Base-by-base conservation (phyloP, 2,888 invertebrate species). In the Megamerina dolium region DNA sequence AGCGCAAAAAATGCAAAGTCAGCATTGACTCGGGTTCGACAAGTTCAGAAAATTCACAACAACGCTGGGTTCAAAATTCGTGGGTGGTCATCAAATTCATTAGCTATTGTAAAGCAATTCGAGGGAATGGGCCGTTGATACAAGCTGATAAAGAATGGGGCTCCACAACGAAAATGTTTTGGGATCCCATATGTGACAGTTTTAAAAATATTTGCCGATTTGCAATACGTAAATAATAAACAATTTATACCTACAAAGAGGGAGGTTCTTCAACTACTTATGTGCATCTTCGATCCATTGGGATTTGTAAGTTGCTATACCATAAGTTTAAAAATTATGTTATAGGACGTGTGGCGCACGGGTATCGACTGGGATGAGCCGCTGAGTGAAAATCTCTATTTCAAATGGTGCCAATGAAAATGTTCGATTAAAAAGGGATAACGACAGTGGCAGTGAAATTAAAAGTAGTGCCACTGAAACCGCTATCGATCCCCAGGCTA, bases 251-350 rank as follows among this genome's bases (percentile, higher is more conserved):
- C 49, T 3, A 49, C 48, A 1, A 51, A 51, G 14, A 27, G 49
- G 18, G 50, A 51, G 30, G 16, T 16, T 5, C 47, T 51, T 5
- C 53, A 49, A 18, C 43, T 50, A 2, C 20, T 53, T 6, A 53
- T 53, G 51, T 48, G 51, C 1, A 44, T 51, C 4, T 53, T 53
- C 16, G 51, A 49, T 18, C 50, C 49, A 4, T 12, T 50, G 2
- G 48, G 51, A 49, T n/a, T n/a, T n/a, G n/a, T n/a, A n/a, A n/a
- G n/a, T n/a, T n/a, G n/a, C n/a, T n/a, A n/a, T n/a, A n/a, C 42
- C 4, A 33, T 41, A 2, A 36, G 30, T 1, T 16, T 46, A 1
- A 48, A 49, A 44, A 43, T 47, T 3, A 8, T 46, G 5, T 19
- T 51, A 5, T 45, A 49, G 35, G 30, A 51, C 20, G 43, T 45